Conservation (phyloP, 1,140 invertebrate species). For the Drosophila lacertosa region DNA sequence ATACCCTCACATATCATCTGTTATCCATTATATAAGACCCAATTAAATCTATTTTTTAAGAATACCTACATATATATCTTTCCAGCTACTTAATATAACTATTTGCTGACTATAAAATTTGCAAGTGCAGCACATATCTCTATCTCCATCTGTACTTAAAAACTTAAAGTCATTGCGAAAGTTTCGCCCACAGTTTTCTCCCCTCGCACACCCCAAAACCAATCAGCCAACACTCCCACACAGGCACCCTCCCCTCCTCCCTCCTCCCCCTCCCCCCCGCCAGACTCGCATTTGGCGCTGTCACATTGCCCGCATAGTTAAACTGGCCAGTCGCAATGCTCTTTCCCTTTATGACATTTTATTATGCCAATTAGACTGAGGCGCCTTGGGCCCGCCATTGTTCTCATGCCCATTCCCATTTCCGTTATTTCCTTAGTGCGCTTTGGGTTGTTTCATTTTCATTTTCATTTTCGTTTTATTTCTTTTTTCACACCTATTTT, state of each 20-base stretch:
- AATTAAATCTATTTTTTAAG: neutral
- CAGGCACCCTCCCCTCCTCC: neutral
- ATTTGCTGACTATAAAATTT: neutral
- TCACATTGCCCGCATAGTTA: slow-evolving; percentile 19
- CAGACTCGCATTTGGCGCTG: neutral
- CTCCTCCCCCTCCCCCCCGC: neutral
- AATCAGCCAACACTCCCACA: slow-evolving; percentile 12
- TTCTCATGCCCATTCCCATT: slow-evolving; percentile 35
- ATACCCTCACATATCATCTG: too few species aligned
- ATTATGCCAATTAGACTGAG: slow-evolving; percentile 75
- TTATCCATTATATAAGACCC: too few species aligned
- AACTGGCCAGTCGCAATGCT: slow-evolving; percentile 34
- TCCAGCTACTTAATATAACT: neutral
- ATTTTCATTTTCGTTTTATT: neutral
- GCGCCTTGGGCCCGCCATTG: slow-evolving; percentile 44
- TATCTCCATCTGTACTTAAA: neutral
- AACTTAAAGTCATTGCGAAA: slow-evolving; percentile 4
- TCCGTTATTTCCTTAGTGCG: neutral
- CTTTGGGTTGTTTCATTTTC: slow-evolving; percentile 16
- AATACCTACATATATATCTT: neutral
- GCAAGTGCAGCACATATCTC: neutral
- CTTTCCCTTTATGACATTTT: slow-evolving; percentile 72
- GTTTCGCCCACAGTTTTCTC: neutral
- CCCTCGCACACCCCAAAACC: slow-evolving; percentile 4
- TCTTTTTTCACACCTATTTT: slow-evolving; percentile 55